These are phyloP conservation scores for Dasysyrphus tricinctus DNA, from an alignment of 2,888 invertebrate genomes.

Conservation along the genomic window DNA sequence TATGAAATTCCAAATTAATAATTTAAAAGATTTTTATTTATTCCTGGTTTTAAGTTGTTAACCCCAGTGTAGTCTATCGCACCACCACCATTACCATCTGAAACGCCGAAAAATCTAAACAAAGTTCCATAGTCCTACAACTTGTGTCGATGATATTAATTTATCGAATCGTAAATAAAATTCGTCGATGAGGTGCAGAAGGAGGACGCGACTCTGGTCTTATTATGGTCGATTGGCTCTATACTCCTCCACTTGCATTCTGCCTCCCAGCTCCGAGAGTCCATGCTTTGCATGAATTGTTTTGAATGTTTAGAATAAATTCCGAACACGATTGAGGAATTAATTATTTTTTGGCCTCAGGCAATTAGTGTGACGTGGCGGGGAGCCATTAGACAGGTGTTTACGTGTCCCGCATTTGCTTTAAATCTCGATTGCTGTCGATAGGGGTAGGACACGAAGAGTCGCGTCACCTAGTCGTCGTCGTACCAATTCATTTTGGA, in stretches of 20 bases:
- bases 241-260: not conserved
- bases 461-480: conserved; percentile 7
- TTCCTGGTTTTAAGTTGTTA: not conserved
- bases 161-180: conserved; percentile 75
- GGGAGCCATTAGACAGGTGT: conserved; percentile 74
- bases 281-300: conserved; percentile 52
- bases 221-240: conserved; percentile 56
- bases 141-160: conserved; percentile 55
- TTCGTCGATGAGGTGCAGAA: conserved; percentile 69
- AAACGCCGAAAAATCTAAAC: conserved; percentile 60
- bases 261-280: conserved; percentile 1
- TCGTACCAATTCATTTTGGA: not conserved
- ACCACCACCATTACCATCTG: not conserved
- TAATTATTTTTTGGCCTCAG: conserved; percentile 69
- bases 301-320: conserved; percentile 73
- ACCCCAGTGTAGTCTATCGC: not conserved
- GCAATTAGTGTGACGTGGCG: conserved; percentile 69
- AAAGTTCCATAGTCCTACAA: conserved; percentile 58
- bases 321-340: conserved; percentile 70
- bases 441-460: not conserved
- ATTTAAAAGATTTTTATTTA: not conserved
- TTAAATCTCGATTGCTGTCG: conserved; percentile 38
- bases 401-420: conserved; percentile 69
- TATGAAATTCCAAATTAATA: not conserved
- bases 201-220: conserved; percentile 55